Percentiles rank a stretch among this genome's conserved stretches.
These are phyloP conservation scores for Myocastor coypus DNA, from an alignment of 2,113 vertebrate genomes.

Conservation along the genomic window DNA sequence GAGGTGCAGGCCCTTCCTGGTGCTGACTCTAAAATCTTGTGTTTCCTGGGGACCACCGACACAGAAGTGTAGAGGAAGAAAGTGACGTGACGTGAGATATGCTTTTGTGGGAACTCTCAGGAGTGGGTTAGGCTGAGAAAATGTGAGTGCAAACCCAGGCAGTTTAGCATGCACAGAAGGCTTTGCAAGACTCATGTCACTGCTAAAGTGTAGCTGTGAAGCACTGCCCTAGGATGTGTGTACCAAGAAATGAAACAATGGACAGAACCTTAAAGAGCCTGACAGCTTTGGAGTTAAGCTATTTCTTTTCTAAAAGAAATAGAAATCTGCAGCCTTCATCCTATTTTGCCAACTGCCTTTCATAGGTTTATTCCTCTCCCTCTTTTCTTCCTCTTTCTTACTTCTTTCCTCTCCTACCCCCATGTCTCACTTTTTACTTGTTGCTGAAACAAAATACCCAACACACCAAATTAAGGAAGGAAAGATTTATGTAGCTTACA, in stretches of 20 bases:
- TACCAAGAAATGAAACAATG: neutral
- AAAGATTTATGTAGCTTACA: too few relatives aligned
- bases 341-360: neutral
- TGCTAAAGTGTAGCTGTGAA: neutral
- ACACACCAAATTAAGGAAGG: too few relatives aligned
- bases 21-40: neutral
- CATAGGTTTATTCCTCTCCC: neutral
- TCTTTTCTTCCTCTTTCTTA: neutral
- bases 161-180: neutral
- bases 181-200: neutral
- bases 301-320: neutral
- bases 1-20: neutral
- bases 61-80: neutral
- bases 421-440: too few relatives aligned
- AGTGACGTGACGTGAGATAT: neutral
- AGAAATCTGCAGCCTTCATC: neutral
- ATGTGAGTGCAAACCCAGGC: neutral
- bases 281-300: neutral
- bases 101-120: neutral
- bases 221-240: neutral
- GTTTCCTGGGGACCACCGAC: neutral
- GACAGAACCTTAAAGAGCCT: neutral
- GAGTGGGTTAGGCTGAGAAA: conserved; percentile 8
- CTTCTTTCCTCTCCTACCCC: neutral
- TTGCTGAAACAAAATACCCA: too few relatives aligned